These are phyloP conservation scores for Colaptes auratus DNA, from an alignment of 2,113 vertebrate genomes.

Conservation along the genomic window DNA sequence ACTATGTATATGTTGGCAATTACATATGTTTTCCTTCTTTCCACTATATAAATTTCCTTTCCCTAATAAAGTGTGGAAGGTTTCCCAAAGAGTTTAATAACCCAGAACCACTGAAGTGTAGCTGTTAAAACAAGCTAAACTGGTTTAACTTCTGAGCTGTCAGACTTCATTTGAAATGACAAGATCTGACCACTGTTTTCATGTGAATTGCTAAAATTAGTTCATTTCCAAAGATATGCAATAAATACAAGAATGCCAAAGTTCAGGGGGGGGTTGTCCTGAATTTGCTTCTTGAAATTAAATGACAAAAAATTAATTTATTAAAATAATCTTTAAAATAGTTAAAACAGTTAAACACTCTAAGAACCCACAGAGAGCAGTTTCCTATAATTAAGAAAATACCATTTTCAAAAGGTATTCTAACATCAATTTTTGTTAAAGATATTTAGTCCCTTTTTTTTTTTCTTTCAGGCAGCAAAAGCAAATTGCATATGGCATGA, in stretches of 20 bases:
- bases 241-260: neutral
- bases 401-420: slow-evolving; percentile 40
- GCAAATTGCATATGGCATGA: slow-evolving; percentile 72
- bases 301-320: neutral
- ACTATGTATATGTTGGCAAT: slow-evolving; percentile 44
- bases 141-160: slow-evolving; percentile 72
- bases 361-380: neutral
- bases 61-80: slow-evolving; percentile 64
- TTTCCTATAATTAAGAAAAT: neutral
- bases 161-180: slow-evolving; percentile 63
- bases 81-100: slow-evolving; percentile 72
- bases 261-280: neutral
- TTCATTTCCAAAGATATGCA: slow-evolving; percentile 49
- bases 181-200: slow-evolving; percentile 52
- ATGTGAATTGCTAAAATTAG: slow-evolving; percentile 48
- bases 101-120: slow-evolving; percentile 58
- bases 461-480: slow-evolving; percentile 38
- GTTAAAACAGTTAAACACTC: neutral
- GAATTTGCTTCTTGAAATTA: neutral
- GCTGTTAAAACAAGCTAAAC: slow-evolving; percentile 74
- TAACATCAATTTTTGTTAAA: slow-evolving; percentile 20
- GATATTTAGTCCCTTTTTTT: slow-evolving; percentile 23
- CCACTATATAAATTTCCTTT: slow-evolving; percentile 63
- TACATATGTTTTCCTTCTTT: slow-evolving; percentile 50
- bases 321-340: neutral